Base-by-base conservation (phyloP, 1,140 invertebrate species). In the Pseudobourletiella spinata region DNA sequence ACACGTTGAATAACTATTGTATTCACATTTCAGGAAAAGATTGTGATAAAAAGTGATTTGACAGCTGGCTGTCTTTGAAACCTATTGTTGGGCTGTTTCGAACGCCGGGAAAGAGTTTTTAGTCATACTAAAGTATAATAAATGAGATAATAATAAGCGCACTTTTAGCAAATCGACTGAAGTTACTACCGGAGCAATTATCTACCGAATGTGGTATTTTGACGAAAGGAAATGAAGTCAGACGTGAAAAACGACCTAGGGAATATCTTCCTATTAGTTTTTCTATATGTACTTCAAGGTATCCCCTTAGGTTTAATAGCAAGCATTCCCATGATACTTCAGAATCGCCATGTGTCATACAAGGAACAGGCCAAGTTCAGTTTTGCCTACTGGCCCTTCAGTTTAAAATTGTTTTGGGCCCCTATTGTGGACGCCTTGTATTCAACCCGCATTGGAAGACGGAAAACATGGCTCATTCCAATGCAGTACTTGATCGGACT, bases 361-460 rank as follows among this genome's bases (percentile, higher is more conserved):
- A 87, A 26, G 2, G 68, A 70, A 29, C 84, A 99, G 84, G 96
- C 96, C n/a, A 84, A 95, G 73, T 99, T 99, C 74, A 97, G 93
- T 78, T 95, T 99, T 73, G 93, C 93, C 0, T 86, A 86, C 70
- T 99, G 96, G 96, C 97, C 97, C 1, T 99, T 98, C 73, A 94
- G 91, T 75, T 78, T 99, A 18, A 99, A 99, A 78, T 76, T 99
- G 26, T 73, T 99, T 44, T 99, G 96, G 97, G 97, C 96, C 2
- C 96, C 96, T 1, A 83, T 99, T 71, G 94, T 69, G 1, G 97
- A 99, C 76, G 88, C 93, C 0, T 72, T 95, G 22, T 98, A 89
- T 75, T 83, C 84, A 39, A 74, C 79, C 22, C 78, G 79, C 65
- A 88, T 98, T 76, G 96, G 96, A 1, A 78, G 95, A 35, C 78